A percentile compares a stretch with the other conserved stretches of the same genome.
Evolutionary conservation across 2,113 vertebrate genomes (phyloP).

Genomic region (Myotis davidii): DNA sequence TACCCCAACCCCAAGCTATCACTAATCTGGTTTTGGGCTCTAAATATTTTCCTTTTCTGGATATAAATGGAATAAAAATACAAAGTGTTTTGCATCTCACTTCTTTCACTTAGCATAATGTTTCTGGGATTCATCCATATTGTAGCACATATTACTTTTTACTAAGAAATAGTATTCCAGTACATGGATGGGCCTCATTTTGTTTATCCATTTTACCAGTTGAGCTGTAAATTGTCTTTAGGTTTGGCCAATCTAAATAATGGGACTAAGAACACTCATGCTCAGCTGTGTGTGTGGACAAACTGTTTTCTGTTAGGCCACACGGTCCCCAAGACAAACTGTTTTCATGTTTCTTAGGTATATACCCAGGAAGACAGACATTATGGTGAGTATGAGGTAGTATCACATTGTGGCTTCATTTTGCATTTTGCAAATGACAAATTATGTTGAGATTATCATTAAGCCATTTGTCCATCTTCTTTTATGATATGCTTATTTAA

Average conservation of each 20-base stretch:
- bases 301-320: background rate
- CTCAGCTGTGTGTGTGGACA: background rate
- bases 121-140: background rate
- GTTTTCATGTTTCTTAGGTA: background rate
- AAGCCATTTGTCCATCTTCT: background rate
- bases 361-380: background rate
- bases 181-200: background rate
- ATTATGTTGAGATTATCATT: background rate
- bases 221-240: background rate
- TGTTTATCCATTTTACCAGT: background rate
- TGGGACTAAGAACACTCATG: background rate
- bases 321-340: too few species aligned
- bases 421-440: slow-evolving; percentile 22
- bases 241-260: slow-evolving; percentile 11
- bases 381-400: background rate
- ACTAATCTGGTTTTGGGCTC: background rate
- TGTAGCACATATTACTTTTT: background rate
- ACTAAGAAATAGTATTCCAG: background rate
- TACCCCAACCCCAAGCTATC: background rate
- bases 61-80: background rate
- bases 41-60: background rate
- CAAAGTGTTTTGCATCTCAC: background rate
- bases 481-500: background rate
- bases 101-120: background rate
- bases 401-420: background rate